Conservation (phyloP, 2,797 vertebrate species). For the Setipinna tenuifilis region DNA sequence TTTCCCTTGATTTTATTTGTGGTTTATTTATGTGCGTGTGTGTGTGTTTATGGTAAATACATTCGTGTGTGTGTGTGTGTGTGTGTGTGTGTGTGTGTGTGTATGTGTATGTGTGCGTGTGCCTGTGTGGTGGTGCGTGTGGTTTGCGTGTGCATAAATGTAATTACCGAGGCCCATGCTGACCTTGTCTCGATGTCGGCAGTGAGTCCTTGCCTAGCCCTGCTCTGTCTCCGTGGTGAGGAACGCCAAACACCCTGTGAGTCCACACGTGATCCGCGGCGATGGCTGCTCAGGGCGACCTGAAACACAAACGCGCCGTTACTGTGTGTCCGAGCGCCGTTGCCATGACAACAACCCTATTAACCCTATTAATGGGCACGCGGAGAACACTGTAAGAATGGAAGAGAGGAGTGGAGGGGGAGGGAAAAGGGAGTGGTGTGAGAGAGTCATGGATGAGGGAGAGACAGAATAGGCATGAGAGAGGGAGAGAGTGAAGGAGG, state of each 20-base stretch:
- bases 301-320: not conserved
- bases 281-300: not conserved
- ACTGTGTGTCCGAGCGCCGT: not conserved
- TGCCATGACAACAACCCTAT: constrained; percentile 16
- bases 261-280: not conserved
- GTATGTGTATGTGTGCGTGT: not conserved
- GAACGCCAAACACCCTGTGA: not conserved
- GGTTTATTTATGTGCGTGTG: not conserved
- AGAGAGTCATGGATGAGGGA: not conserved
- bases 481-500: too few relatives aligned
- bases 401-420: not conserved
- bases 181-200: not conserved
- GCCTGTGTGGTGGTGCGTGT: not conserved
- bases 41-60: too few relatives aligned
- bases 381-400: not conserved
- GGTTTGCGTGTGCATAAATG: not conserved
- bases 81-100: not conserved
- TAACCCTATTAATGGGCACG: constrained; percentile 5
- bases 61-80: not conserved
- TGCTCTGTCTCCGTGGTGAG: not conserved
- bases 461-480: too few relatives aligned
- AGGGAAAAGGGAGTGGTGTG: not conserved
- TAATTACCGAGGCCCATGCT: not conserved
- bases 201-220: not conserved
- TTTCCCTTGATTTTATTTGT: not conserved